phyloP scores from a whole-genome alignment of 2,888 invertebrate genomes.

The Polylopha cassiicola region DNA sequence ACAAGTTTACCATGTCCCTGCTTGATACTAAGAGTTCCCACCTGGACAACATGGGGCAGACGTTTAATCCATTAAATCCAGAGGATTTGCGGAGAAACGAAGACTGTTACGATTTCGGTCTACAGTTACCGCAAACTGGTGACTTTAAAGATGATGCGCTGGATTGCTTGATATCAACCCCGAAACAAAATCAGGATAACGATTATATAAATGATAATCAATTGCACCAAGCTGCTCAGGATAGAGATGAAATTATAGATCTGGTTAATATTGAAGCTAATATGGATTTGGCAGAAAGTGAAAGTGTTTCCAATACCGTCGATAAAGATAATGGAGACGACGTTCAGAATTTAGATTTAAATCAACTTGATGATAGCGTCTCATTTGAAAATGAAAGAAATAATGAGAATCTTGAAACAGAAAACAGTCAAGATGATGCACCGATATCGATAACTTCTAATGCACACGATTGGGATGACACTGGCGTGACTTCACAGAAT shows the following conservation, averaged over 20 bases:
- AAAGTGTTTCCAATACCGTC: constrained; percentile 30
- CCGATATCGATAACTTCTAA: constrained; percentile 32
- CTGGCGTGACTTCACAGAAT: constrained; percentile 38
- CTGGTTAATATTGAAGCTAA: constrained; percentile 66
- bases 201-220: constrained; percentile 41
- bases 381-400: constrained; percentile 23
- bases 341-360: constrained; percentile 32
- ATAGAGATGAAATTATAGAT: constrained; percentile 66
- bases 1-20: constrained; percentile 62
- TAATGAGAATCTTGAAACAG: constrained; percentile 27
- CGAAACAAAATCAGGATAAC: constrained; percentile 50
- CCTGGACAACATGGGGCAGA: constrained; percentile 50
- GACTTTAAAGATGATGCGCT: constrained; percentile 61
- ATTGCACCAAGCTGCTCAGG: constrained; percentile 47
- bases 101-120: constrained; percentile 63
- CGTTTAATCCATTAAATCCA: constrained; percentile 51
- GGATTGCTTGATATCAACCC: constrained; percentile 62
- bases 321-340: constrained; percentile 28
- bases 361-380: constrained; percentile 20
- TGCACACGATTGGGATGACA: constrained; percentile 40
- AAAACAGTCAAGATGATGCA: constrained; percentile 30
- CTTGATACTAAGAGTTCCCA: constrained; percentile 57
- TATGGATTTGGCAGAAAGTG: constrained; percentile 43
- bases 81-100: constrained; percentile 59
- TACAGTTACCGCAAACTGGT: constrained; percentile 55